Base-by-base conservation (phyloP, 2,888 invertebrate genomes). In the Eupithecia dodoneata region DNA sequence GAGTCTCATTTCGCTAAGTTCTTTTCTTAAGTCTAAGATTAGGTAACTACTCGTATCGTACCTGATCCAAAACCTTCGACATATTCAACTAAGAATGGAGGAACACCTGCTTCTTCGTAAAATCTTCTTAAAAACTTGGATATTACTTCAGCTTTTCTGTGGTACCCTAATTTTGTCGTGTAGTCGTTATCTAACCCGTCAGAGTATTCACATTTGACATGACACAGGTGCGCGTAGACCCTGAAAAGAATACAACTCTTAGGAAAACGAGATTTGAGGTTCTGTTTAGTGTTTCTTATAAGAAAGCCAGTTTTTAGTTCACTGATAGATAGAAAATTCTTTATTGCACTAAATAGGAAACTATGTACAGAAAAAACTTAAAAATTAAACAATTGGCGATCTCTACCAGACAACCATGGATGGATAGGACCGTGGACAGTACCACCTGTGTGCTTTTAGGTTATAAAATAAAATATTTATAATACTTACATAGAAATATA, bases 21-120 rank as follows among this genome's bases (percentile, higher is more conserved):
- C 1, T 63, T 30, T 30, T 30, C 4, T 63, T 4, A 12, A 59
- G n/a, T 30, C 12, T 63, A 30, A 12, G 2, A 30, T 30, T 30
- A 15, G 52, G 6, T 45, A 52, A 4, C 30, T 30, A 30, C 1
- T 30, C 30, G 30, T 30, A 30, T 30, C 30, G 30, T 63, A 93
- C 97, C 97, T 79, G 97, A 97, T 79, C 97, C 97, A 84, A 98
- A 98, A 42, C 98, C 98, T 92, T 99, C 99, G 2, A 99, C 95
- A 87, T 97, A 99, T 79, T 96, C 96, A 15, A 99, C 95, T 1
- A 94, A 92, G 10, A 91, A 87, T 0, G 98, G 98, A 72, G 96
- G 94, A 13, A 98, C 87, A 45, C 95, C 92, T 47, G 97, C 96
- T 85, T 96, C 96, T 15, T 94, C 84, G 80, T 97, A 97, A 81